Evolutionary conservation across 2,113 vertebrate genomes (phyloP).

Genomic region (Melanerpes formicivorus): DNA sequence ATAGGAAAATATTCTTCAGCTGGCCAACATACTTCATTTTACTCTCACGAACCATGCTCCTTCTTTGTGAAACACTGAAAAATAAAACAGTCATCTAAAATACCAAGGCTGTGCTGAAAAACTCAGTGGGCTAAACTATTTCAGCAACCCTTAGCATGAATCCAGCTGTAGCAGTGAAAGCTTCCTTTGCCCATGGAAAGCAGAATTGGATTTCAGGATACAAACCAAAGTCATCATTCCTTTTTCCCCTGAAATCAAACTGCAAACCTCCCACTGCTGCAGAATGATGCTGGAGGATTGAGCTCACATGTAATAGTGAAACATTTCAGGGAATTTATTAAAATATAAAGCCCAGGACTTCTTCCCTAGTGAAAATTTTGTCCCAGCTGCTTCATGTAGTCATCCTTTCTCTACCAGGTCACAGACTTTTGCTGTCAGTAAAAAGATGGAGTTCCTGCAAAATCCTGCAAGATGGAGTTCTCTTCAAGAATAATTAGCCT

Average conservation of each 20-base stretch:
- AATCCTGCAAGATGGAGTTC: conserved; percentile 33
- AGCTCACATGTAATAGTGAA: conserved; percentile 18
- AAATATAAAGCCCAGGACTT: conserved; percentile 57
- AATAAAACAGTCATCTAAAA: conserved; percentile 58
- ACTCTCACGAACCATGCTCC: conserved; percentile 49
- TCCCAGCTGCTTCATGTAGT: conserved; percentile 57
- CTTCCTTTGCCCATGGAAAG: conserved; percentile 14
- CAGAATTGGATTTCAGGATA: conserved; percentile 21
- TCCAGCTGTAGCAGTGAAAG: conserved; percentile 17
- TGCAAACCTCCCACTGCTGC: conserved; percentile 35
- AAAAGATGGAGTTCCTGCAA: not conserved
- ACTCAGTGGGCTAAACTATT: not conserved
- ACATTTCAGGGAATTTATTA: conserved; percentile 62
- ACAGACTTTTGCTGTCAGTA: conserved; percentile 55
- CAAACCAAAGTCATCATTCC: conserved; percentile 5
- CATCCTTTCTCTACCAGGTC: conserved; percentile 8
- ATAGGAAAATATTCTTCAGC: conserved; percentile 54
- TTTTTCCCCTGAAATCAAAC: conserved; percentile 36
- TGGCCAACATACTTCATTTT: conserved; percentile 56
- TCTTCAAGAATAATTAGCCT: conserved; percentile 57
- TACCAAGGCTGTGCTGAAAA: conserved; percentile 23
- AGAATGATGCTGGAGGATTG: conserved; percentile 32
- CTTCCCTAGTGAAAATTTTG: conserved; percentile 47
- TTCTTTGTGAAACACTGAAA: conserved; percentile 46
- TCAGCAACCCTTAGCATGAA: conserved; percentile 31